A percentile compares a stretch with the other conserved stretches of the same genome.
phyloP scores from a whole-genome alignment of 2,797 vertebrate genomes.

The Mormyrus hasselquistii region DNA sequence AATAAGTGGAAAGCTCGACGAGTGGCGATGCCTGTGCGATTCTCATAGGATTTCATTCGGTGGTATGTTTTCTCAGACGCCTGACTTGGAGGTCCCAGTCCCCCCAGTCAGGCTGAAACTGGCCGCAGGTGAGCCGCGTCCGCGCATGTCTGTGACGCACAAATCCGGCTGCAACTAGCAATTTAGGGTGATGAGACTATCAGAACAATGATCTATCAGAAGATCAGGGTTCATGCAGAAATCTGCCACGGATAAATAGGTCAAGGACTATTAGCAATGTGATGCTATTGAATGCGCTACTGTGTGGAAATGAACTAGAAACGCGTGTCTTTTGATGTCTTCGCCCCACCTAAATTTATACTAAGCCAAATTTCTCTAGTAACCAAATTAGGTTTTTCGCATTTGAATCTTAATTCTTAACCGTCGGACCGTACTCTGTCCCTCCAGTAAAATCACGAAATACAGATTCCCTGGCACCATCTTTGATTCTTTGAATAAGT shows the following conservation, averaged over 20 bases:
- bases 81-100: background rate
- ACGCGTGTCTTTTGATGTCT: background rate
- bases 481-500: background rate
- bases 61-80: background rate
- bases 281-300: background rate
- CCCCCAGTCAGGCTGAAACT: background rate
- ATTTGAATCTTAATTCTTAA: background rate
- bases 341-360: background rate
- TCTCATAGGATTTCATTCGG: background rate
- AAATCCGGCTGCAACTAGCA: conserved; percentile 8
- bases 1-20: background rate
- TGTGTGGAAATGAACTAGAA: background rate
- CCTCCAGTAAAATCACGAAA: background rate
- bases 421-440: background rate
- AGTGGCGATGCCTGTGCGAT: background rate
- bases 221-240: background rate
- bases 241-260: background rate
- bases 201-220: background rate
- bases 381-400: background rate
- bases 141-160: conserved; percentile 3
- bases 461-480: background rate
- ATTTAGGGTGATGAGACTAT: background rate
- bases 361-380: background rate
- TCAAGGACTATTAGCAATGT: background rate
- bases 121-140: conserved; percentile 7